Base-by-base conservation (phyloP, 1,140 invertebrate species). In the Elymnias hypermnestra region DNA sequence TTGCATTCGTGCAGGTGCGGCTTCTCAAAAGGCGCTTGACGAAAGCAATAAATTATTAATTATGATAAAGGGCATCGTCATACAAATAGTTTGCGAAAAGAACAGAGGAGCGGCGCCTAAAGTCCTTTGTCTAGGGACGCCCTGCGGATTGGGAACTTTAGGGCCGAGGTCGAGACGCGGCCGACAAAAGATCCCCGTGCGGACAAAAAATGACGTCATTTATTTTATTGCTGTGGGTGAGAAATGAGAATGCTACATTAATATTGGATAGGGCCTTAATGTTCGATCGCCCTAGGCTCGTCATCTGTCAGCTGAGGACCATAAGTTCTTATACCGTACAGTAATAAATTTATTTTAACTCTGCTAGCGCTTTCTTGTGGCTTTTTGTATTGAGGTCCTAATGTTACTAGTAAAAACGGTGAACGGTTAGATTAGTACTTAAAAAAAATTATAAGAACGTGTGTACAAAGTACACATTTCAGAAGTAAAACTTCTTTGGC, bases 121-220 rank as follows among this genome's bases (percentile, higher is more conserved):
- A 65, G 61, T 53, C 60, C 59, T 75, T 84, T 84, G 77, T 84
- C 76, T 81, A 72, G 19, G 29, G 68, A 66, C 67, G 63, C 73
- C 81, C 75, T 57, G 72, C 52, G 59, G 78, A 46, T 61, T 62
- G 53, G 54, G 59, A 46, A 57, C 57, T 51, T 51, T 42, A 36
- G 56, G 50, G 63, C 64, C 65, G 72, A 63, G 55, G 47, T 63
- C 52, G 55, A 45, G 62, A 60, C 52, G 57, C 63, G 62, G 63
- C 53, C 54, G 38, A 78, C 77, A 82, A 84, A 81, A 57, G 64
- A 53, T 52, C 72, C 72, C 75, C 63, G 64, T 48, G 53, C 66
- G 69, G 65, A 81, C 74, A 84, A 84, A 84, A 84, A 84, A 84
- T 84, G 76, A 82, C 81, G 82, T 84, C 81, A 84, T 84, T 84